phyloP scores from a whole-genome alignment of 2,113 vertebrate genomes.

The Coryphaenoides rupestris region DNA sequence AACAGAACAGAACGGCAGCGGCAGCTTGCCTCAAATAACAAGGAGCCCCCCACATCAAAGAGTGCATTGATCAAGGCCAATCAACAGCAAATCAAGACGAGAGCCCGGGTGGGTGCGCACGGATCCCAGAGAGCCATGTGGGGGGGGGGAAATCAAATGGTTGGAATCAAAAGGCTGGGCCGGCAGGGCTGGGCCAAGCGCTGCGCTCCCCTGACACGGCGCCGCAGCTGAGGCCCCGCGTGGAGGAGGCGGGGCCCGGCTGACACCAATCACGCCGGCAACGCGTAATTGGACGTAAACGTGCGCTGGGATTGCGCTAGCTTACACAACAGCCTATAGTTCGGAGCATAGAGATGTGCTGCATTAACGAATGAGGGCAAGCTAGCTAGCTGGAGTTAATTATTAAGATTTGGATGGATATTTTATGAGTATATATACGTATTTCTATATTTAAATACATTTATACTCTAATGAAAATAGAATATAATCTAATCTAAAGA shows the following conservation, averaged over 20 bases:
- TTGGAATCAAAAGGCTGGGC: constrained; percentile 19
- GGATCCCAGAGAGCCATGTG: constrained; percentile 18
- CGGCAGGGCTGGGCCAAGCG: constrained; percentile 10
- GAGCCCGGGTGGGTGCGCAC: background rate
- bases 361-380: too few species aligned
- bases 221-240: constrained; percentile 9
- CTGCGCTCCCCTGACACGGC: constrained; percentile 15
- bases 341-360: too few species aligned
- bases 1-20: constrained; percentile 2
- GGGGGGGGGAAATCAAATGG: constrained; percentile 36
- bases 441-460: too few species aligned
- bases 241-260: constrained; percentile 15
- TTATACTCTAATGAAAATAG: too few species aligned
- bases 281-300: constrained; percentile 24
- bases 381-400: too few species aligned
- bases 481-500: too few species aligned
- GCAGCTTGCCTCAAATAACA: constrained; percentile 17
- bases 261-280: constrained; percentile 26
- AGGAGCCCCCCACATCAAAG: constrained; percentile 20
- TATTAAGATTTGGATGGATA: too few species aligned
- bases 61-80: constrained; percentile 39
- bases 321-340: background rate
- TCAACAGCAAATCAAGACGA: constrained; percentile 32
- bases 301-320: background rate
- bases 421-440: too few species aligned